Base-by-base conservation (phyloP, 2,888 invertebrate species). In the Aleiodes testaceus region DNA sequence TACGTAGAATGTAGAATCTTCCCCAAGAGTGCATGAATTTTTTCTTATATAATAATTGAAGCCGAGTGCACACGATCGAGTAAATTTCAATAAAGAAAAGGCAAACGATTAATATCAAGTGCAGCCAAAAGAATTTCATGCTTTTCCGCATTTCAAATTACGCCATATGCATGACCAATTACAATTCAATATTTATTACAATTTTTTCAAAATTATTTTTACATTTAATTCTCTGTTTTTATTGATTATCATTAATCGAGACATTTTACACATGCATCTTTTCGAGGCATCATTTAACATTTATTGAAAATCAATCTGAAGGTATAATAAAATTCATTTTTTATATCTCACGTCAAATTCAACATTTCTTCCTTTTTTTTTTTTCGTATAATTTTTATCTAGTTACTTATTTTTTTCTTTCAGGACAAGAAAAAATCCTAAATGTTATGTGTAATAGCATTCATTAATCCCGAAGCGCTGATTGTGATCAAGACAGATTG, bases 61-160 rank as follows among this genome's bases (percentile, higher is more conserved):
- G 1, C 11, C 26, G 26, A 26, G 2, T 4, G 22, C 26, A 26
- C 26, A 26, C 26, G 7, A n/a, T 26, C 26, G 6, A 9, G 2
- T 16, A 59, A n/a, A 59, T 59, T 59, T 59, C 36, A 59, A 59
- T 59, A 16, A 59, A 59, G 59, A 59, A 59, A 59, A 59, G 30
- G 59, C 59, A 36, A 36, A 36, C 36, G 59, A 59, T 59, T 59
- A 59, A 53, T 59, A 59, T 59, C 36, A 16, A 59, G 59, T 30
- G 59, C 59, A 59, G 59, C 11, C 42, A 59, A 59, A 59, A 26
- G 59, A 65, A 49, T 65, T 65, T 65, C 65, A 65, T 65, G 26
- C 65, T 49, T 65, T 65, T 65, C 65, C 65, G 65, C 65, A 30
- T 49, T 65, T 49, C 49, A 52, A 47, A 45, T 49, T 65, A 49